Percentiles rank a stretch among this genome's conserved stretches.
Evolutionary conservation across 2,113 vertebrate species (phyloP).

Genomic region (Xiphophorus hellerii): DNA sequence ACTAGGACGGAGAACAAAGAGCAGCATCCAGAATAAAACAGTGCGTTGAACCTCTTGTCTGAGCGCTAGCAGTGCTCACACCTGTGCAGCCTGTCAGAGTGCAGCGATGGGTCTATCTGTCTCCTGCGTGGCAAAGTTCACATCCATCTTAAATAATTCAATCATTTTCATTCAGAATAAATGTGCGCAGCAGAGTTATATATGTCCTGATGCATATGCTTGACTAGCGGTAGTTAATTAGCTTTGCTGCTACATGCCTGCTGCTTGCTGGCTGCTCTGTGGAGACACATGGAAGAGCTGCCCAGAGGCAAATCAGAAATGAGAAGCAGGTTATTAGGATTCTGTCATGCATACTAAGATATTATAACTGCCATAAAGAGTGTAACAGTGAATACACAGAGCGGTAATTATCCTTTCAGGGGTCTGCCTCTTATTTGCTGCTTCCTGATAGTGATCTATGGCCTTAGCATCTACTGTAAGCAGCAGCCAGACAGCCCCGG

Average conservation of each 20-base stretch:
- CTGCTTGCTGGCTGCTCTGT: constrained; percentile 62
- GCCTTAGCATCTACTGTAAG: constrained; percentile 24
- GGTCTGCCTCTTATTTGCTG: constrained; percentile 21
- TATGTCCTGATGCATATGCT: constrained; percentile 61
- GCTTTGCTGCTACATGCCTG: constrained; percentile 72
- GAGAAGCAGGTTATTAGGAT: constrained; percentile 80
- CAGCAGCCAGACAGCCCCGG: constrained; percentile 18
- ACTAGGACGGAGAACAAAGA: constrained; percentile 70
- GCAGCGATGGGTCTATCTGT: constrained; percentile 18
- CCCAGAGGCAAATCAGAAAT: constrained; percentile 79
- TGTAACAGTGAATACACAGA: constrained; percentile 51
- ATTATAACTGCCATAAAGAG: constrained; percentile 70
- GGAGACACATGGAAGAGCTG: constrained; percentile 70
- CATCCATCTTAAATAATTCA: constrained; percentile 32
- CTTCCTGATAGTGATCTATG: constrained; percentile 20
- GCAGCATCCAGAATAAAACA: constrained; percentile 42
- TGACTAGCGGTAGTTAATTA: constrained; percentile 72
- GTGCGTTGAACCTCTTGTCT: constrained; percentile 47
- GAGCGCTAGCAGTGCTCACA: not conserved
- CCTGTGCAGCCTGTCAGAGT: constrained; percentile 21
- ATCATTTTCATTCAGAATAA: constrained; percentile 49
- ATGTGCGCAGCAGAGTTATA: constrained; percentile 31
- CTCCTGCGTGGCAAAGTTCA: constrained; percentile 25
- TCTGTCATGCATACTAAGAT: constrained; percentile 77
- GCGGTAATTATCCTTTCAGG: constrained; percentile 61